Conservation (phyloP, 2,888 invertebrate genomes). For the Muschampia plurimacula region DNA sequence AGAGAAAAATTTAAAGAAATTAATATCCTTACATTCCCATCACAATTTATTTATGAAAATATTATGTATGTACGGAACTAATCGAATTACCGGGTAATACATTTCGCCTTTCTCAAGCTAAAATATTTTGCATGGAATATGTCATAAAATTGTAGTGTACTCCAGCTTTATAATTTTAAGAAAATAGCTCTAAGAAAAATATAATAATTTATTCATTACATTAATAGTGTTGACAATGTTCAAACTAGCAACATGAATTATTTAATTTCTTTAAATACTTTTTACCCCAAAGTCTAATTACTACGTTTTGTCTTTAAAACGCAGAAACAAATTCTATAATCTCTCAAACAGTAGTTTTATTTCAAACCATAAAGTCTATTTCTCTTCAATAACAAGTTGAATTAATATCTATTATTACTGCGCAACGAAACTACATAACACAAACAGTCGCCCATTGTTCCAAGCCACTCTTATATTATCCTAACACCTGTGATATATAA, state of each 20-base stretch:
- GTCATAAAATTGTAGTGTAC: neutral
- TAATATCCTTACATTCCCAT: too few relatives aligned
- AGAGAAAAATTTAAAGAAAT: too few relatives aligned
- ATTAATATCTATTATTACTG: conserved; percentile 26
- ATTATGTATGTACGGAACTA: too few relatives aligned
- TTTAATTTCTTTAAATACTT: neutral
- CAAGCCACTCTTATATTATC: conserved; percentile 31
- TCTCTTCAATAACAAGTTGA: conserved; percentile 13
- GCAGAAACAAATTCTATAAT: neutral
- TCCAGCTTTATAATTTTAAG: too few relatives aligned
- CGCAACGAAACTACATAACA: conserved; percentile 23
- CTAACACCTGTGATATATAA: conserved; percentile 32
- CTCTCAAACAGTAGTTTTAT: neutral
- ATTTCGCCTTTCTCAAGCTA: neutral
- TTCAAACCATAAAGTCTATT: conserved; percentile 7
- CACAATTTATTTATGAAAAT: too few relatives aligned
- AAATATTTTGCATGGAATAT: neutral
- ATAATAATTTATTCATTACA: too few relatives aligned
- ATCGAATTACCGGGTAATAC: conserved; percentile 19
- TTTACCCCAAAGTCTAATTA: too few relatives aligned
- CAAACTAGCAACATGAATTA: too few relatives aligned
- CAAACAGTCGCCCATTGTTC: conserved; percentile 30
- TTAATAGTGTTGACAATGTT: too few relatives aligned
- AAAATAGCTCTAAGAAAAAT: too few relatives aligned
- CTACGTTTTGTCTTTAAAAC: too few relatives aligned